Base-by-base conservation (phyloP, 2,113 vertebrate genomes). In the Cinclus mexicanus region DNA sequence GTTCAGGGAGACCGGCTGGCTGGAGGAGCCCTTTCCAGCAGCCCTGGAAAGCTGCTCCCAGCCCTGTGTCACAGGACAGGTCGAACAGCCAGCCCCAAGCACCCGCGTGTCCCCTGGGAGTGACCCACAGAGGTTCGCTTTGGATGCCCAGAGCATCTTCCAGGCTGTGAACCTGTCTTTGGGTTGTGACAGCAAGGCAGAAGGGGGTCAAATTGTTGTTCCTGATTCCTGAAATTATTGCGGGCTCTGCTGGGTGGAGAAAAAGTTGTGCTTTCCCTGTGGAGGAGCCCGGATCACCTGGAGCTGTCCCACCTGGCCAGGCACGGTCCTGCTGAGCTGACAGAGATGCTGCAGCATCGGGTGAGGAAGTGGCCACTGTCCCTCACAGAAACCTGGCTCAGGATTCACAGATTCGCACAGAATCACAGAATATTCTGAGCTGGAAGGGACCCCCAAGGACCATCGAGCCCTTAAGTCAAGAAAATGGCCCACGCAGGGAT, bases 21-120 rank as follows among this genome's bases (percentile, higher is more conserved):
- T 68, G 41, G 60, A 63, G 68, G 42, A 94, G 12, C 1, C 50
- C 59, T 86, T 86, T 74, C 61, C 37, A 59, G 26, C 7, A 57
- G 22, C 61, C 76, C 42, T 31, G 50, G n/a, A 18, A 85, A 64
- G 75, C 68, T 75, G 49, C n/a, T 69, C 29, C 42, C 12, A 7
- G 35, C 35, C 35, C 35, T 37, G 35, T 37, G 35, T 37, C 35
- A 37, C 35, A 1, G 25, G 49, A 7, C 44, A 17, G 41, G 14
- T 56, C 39, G 42, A 57, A 70, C 20, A 53, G 44, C 2, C 5
- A 41, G 49, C 69, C 33, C 7, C 6, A 8, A 78, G 67, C n/a
- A 6, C 18, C 47, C 37, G 1, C 0, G 0, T 37, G 61, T 61
- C 7, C 22, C 20, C 69, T 9, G 31, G 50, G 44, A 63, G 59